Base-by-base conservation (phyloP, 2,888 invertebrate genomes). In the Drosophila mettleri region DNA sequence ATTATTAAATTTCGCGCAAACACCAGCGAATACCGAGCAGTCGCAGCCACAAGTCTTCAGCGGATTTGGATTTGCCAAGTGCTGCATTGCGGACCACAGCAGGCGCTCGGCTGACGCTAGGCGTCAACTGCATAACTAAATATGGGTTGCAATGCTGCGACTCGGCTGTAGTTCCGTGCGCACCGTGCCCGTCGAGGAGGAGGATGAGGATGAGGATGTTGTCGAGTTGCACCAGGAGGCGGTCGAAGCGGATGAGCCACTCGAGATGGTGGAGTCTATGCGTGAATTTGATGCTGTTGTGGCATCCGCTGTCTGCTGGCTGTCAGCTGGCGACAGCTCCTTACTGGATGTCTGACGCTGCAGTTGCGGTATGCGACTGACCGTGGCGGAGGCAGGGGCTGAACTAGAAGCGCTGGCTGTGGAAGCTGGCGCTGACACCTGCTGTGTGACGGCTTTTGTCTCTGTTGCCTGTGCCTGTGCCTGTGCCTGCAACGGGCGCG, bases 181-280 rank as follows among this genome's bases (percentile, higher is more conserved):
- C 63, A 92, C 92, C 6, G 92, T 92, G 60, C 90, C 92, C 2
- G 92, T 92, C 34, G 92, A 92, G 4, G 85, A 89, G 12, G 91
- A 87, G 4, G 91, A 78, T 4, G 43, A n/a, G 24, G 24, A 24
- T 33, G 90, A 80, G 9, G 80, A 69, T 9, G 61, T 57, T 38
- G 63, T 57, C 45, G 79, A 62, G 31, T 78, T 69, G 33, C 70
- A 72, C 31, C 65, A 71, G 53, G 85, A 82, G 62, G 67, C 67
- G 22, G 61, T 65, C 55, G 87, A 86, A 29, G 75, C 66, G 39
- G 76, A 74, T 12, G 77, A 73, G 43, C 68, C 69, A 62, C 69
- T 78, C 39, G 85, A 86, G 64, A 81, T 78, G 69, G 81, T 83
- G 57, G 89, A 84, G 27, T 75, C 73, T 8, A 67, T 78, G 52